Evolutionary conservation across 2,888 invertebrate species (phyloP).

Genomic region (Pollenia labialis): DNA sequence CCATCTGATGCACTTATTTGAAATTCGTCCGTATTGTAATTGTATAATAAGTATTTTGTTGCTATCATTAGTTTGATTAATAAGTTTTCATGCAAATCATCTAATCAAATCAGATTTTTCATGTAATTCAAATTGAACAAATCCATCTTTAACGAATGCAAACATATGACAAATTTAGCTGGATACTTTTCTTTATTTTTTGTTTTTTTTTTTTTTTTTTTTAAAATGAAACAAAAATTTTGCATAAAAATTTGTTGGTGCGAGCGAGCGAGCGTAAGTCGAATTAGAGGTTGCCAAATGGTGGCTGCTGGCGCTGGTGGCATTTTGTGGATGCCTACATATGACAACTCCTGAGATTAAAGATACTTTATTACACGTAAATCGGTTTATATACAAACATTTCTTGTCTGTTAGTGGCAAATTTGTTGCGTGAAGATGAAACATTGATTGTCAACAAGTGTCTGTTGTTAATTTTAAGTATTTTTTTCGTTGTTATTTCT

Average conservation of each 20-base stretch:
- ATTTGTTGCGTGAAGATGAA: constrained; percentile 70
- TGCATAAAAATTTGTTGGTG: constrained; percentile 25
- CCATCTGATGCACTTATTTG: constrained; percentile 7
- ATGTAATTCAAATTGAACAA: constrained; percentile 64
- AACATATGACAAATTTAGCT: background rate
- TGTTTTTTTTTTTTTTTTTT: constrained; percentile 12
- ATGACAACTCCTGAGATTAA: constrained; percentile 65
- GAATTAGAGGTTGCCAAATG: constrained; percentile 26
- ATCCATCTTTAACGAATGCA: constrained; percentile 49
- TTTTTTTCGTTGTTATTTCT: constrained; percentile 2
- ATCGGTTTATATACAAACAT: constrained; percentile 56
- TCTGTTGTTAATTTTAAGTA: constrained; percentile 44
- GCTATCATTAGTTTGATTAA: constrained; percentile 58
- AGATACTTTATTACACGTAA: constrained; percentile 69
- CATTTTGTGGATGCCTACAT: constrained; percentile 55
- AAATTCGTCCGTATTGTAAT: background rate
- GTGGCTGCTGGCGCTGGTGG: constrained; percentile 57
- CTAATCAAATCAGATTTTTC: constrained; percentile 62
- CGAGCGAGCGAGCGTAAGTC: background rate
- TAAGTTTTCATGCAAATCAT: constrained; percentile 55
- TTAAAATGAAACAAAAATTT: background rate
- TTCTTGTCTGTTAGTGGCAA: constrained; percentile 53
- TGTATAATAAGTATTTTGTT: constrained; percentile 11
- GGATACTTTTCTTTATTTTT: constrained; percentile 6
- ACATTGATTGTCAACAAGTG: constrained; percentile 70